phyloP scores from a whole-genome alignment of 2,113 vertebrate species.

The Dasyurus viverrinus region DNA sequence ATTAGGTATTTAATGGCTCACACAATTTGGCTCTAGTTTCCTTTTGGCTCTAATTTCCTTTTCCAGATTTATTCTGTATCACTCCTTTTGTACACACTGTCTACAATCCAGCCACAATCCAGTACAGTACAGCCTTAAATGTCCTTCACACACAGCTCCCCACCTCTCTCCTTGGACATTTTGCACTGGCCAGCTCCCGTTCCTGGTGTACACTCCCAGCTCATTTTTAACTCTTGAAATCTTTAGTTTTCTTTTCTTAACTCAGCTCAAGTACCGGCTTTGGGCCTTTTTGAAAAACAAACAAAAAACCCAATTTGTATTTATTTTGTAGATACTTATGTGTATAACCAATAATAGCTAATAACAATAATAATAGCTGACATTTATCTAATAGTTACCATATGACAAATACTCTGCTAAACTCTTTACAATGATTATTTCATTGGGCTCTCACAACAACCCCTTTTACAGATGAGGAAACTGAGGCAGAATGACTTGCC shows the following conservation, averaged over 20 bases:
- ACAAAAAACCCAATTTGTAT: not conserved
- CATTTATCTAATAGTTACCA: not conserved
- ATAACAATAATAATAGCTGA: not conserved
- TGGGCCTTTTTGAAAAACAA: not conserved
- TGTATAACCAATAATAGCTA: not conserved
- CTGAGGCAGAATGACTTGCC: not conserved
- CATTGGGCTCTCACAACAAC: not conserved
- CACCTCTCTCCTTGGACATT: conserved; percentile 27
- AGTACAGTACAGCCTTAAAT: no score
- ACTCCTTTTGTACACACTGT: not conserved
- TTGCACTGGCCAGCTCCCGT: not conserved
- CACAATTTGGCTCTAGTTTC: no score
- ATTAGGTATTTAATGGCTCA: not conserved
- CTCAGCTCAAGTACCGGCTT: not conserved
- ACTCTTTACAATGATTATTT: not conserved
- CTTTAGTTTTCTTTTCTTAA: not conserved
- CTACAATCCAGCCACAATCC: not conserved
- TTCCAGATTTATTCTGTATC: not conserved
- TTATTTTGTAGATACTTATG: not conserved
- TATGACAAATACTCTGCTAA: not conserved
- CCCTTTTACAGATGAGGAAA: not conserved
- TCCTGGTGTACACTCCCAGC: not conserved
- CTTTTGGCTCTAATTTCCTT: no score
- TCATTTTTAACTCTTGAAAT: not conserved
- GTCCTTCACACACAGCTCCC: not conserved